Evolutionary conservation across 2,113 vertebrate genomes (phyloP).

Genomic region (Amazona guildingii): DNA sequence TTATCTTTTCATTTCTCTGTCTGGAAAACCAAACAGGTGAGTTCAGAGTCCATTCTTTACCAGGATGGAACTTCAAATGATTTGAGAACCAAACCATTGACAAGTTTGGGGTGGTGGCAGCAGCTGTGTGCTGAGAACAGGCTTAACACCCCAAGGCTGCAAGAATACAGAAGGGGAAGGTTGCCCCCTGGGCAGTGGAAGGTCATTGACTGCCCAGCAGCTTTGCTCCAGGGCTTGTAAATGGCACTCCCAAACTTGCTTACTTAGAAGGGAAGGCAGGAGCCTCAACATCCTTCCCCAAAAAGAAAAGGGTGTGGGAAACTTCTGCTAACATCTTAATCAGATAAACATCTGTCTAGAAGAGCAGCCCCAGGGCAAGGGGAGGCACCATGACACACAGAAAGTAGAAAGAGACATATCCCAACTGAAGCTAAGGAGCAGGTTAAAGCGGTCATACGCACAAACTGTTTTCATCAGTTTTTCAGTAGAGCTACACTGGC

Average conservation of each 20-base stretch:
- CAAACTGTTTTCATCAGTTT: background rate
- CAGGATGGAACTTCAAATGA: background rate
- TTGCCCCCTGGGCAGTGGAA: background rate
- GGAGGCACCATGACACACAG: background rate
- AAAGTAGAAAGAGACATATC: background rate
- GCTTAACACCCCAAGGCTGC: background rate
- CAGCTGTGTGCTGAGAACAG: background rate
- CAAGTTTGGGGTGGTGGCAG: background rate
- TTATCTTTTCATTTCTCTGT: background rate
- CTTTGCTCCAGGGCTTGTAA: background rate
- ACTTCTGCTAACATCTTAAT: background rate
- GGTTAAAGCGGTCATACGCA: rapidly evolving
- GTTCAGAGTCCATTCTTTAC: background rate
- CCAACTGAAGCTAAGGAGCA: background rate
- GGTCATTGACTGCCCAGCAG: background rate
- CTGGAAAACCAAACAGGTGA: background rate
- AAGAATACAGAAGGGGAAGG: background rate
- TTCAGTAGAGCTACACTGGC: background rate
- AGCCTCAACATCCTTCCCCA: background rate
- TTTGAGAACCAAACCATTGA: background rate
- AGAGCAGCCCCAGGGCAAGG: background rate
- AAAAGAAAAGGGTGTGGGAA: background rate
- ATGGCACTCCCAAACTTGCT: rapidly evolving
- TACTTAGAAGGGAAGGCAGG: background rate
- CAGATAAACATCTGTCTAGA: background rate